Base-by-base conservation (phyloP, 2,797 vertebrate genomes). In the Pogonophryne albipinna region DNA sequence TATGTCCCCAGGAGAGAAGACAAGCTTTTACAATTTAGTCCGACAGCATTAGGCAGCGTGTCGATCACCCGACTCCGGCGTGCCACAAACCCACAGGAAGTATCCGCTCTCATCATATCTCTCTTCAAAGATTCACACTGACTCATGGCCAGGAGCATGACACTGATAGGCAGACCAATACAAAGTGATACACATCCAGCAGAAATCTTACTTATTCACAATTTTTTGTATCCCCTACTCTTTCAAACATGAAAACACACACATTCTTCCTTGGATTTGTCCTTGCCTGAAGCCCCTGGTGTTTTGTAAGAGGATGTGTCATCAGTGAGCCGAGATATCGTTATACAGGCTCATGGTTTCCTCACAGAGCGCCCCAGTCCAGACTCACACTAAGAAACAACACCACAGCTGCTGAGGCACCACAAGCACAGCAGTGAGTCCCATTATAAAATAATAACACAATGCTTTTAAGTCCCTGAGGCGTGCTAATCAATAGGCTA, bases 11-110 rank as follows among this genome's bases (percentile, higher is more conserved):
- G 12, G 86, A 87, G 63, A 34, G 14, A 76, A 89, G 82, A 85
- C 45, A 5, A 79, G 89, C 79, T 90, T 91, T 89, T 87, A 87
- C 79, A 68, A 80, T 78, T 47, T 52, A 80, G 91, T 94, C 91
- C 85, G 85, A 90, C 86, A 85, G 80, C 83, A 91, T 94, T 89
- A 93, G 82, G 84, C 83, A 27, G 71, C 19, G 12, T 77, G 89
- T 91, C 92, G 75, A 80, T 94, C 90, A 92, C 78, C 42, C 50
- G 71, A 74, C 46, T 17, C 69, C 71, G 87, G 82, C 69, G 61
- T 83, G 82, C 91, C 86, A 90, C 79, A 82, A 83, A 87, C 85
- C 78, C 71, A 73, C 72, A 66, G 86, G 83, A 91, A 90, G 81
- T 85, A 85, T 87, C 87, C 71, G 20, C 79, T 92, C 83, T 87